These are phyloP conservation scores for Andrena minutula DNA, from an alignment of 2,888 invertebrate genomes.

Conservation along the genomic window DNA sequence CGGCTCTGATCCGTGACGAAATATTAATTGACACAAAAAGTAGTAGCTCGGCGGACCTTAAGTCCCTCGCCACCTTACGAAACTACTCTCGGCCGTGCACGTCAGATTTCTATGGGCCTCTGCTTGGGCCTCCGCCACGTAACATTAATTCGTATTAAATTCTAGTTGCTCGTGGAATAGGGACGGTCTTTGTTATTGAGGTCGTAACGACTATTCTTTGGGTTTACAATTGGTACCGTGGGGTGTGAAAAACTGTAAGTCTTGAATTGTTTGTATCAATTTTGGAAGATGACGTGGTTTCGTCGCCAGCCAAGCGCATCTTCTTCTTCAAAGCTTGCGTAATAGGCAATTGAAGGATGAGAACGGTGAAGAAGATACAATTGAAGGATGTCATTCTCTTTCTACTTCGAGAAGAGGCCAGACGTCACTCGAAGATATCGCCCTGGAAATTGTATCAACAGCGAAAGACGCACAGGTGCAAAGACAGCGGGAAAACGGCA, in stretches of 20 bases:
- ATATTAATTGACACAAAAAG: conserved; percentile 82
- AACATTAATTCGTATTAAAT: conserved; percentile 66
- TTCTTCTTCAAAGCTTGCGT: too few species aligned
- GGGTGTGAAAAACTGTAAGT: conserved; percentile 15
- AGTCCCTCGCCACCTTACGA: conserved; percentile 62
- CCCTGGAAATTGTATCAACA: conserved; percentile 33
- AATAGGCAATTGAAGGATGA: neutral
- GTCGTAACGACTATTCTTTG: conserved; percentile 52
- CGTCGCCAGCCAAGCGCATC: neutral
- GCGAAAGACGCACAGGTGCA: conserved; percentile 33
- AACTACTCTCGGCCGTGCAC: conserved; percentile 44
- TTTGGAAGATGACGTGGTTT: conserved; percentile 51
- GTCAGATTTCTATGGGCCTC: conserved; percentile 44
- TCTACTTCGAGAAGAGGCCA: neutral
- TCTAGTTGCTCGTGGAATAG: conserved; percentile 41
- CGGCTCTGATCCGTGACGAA: conserved; percentile 78
- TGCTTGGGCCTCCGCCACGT: conserved; percentile 23
- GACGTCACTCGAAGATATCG: conserved; percentile 33
- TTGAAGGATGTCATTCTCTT: neutral
- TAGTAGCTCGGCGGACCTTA: conserved; percentile 56
- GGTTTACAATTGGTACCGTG: conserved; percentile 58
- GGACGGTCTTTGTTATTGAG: conserved; percentile 55
- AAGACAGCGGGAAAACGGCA: conserved; percentile 56
- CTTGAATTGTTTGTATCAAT: conserved; percentile 49
- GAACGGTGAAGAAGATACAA: neutral